Evolutionary conservation across 2,888 invertebrate genomes (phyloP), one percentile per base, ranked within the genome.

Genomic region (Cyrtodaria siliqua): DNA sequence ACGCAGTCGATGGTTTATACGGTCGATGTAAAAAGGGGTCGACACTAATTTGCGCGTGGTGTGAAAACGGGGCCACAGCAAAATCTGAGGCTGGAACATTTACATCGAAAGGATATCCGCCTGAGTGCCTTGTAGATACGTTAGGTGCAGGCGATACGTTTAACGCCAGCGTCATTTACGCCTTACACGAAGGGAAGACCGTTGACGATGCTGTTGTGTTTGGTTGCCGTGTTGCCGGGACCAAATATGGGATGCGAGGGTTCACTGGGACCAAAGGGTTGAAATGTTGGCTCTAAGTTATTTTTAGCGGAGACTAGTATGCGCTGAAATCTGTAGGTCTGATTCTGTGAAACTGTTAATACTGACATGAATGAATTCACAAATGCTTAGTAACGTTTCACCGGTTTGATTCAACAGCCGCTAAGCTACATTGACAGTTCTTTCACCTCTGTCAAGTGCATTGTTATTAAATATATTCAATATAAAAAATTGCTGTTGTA

Each of bases 61-160:
- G 95, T 62, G 95, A 95, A 33, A 84, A 93, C 70, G 95, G 95
- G 40, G 95, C 95, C 2, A 87, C 90, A 50, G 79, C 85, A 0
- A 66, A 47, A 16, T 40, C 26, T 6, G 72, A 84, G 0, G 90
- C 87, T 93, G 44, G 20, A 16, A 93, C 56, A 8, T 42, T 91
- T 56, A 92, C 89, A 50, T 92, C 94, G 18, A 92, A 94, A 18
- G 94, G 95, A 2, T 94, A 93, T 84, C 92, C 94, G 9, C 95
- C 95, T 0, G 79, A 87, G 0, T 91, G 92, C 62, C 92, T 95
- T 1, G 93, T 95, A 0, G 96, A 96, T 85, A 95, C 95, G 0
- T 92, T 96, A 4, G 96, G 95, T 0, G 96, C 95, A 9, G 96
- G 96, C 0, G 95, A 96, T 85, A 95, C 95, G 0, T 96, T 96